Evolutionary conservation across 2,797 vertebrate species (phyloP).

Genomic region (Chloroceryle amazona): DNA sequence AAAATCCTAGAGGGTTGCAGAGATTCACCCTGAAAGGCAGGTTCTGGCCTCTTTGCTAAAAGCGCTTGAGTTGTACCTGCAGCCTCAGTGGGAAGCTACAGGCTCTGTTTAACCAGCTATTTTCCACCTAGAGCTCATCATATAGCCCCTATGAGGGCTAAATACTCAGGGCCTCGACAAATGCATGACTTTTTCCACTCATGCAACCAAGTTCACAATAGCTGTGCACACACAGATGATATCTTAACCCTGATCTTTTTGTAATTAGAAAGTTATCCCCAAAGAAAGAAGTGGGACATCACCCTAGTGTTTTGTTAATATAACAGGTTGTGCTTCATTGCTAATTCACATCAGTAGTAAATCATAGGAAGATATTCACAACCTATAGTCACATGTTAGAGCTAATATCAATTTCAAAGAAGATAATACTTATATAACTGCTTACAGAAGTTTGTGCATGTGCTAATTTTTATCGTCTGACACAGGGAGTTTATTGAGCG

Average conservation of each 20-base stretch:
- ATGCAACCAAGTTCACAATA: neutral
- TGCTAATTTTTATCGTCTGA: neutral
- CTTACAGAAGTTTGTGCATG: neutral
- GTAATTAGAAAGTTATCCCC: neutral
- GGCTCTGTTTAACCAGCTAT: neutral
- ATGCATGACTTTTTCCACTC: neutral
- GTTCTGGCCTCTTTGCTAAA: neutral
- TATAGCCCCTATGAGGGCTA: neutral
- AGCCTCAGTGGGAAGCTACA: neutral
- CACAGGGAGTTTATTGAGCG: neutral
- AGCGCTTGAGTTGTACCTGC: neutral
- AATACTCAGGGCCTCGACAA: neutral
- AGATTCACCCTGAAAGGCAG: neutral
- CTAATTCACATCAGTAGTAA: neutral
- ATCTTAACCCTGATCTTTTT: accelerated
- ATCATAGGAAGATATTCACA: neutral
- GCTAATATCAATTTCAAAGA: neutral
- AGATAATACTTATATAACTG: neutral
- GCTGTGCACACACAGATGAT: neutral
- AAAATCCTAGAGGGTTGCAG: neutral
- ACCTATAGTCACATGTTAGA: neutral
- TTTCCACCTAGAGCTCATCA: neutral
- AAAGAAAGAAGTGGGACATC: neutral
- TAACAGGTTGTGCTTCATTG: neutral
- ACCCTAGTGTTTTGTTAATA: neutral